Evolutionary conservation across 64 coral and sea anemone genomes (phyloP), one percentile per base, ranked within the genome.

Genomic region (Actinia equina): DNA sequence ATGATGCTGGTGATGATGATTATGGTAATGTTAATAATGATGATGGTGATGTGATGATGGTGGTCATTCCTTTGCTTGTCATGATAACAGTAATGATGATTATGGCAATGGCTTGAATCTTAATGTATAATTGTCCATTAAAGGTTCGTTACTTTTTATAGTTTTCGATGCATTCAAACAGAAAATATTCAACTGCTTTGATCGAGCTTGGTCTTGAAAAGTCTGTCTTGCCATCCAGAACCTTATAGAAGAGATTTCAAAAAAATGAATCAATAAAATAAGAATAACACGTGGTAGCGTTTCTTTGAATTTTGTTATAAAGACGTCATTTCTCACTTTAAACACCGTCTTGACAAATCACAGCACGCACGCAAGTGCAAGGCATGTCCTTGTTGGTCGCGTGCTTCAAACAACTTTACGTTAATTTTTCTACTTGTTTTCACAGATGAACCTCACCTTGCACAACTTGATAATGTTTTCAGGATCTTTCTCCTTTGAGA

Each of bases 161-260:
- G 45, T 57, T 79, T 20, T 92, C 79, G 69, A 81, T 92, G 80
- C 86, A 92, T 45, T 92, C 86, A 30, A 87, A 64, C 26, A 92
- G 57, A 70, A 92, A 92, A 60, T 59, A 62, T 80, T 92, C 91
- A 60, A 92, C 80, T 10, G 86, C 91, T 44, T 55, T 57, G 26
- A 92, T 92, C 17, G 85, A 83, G 16, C 77, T 64, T 10, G 85
- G 52, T 26, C 80, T 88, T 7, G 91, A 55, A 10, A 92, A 92
- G 81, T 88, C 86, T 59, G 91, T 92, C 56, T 88, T 86, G 44
- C 84, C 91, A 37, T 85, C 91, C 41, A 92, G 80, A 2, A 79
- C 91, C 91, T 92, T 81, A n/a, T n/a, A n/a, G n/a, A 52, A 46
- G 14, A 65, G 12, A 23, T 23, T 44, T 1, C 19, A 46, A 30